Conservation (phyloP, 2,113 vertebrate genomes). For the Psilopsiagon aymara region DNA sequence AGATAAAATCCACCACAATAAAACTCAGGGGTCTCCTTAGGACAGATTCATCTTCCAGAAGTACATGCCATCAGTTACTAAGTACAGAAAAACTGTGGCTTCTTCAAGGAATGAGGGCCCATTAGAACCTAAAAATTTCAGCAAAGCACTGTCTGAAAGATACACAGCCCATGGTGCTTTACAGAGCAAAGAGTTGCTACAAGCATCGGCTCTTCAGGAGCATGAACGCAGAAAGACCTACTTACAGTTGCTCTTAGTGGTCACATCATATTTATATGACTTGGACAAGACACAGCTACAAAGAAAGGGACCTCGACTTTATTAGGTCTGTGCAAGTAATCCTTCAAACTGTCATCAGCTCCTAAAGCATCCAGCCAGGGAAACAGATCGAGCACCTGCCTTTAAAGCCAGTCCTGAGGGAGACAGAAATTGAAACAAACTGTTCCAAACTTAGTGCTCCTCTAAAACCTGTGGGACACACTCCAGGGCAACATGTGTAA, state of each 20-base stretch:
- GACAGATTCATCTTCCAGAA: background rate
- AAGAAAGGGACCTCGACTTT: background rate
- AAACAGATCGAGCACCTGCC: background rate
- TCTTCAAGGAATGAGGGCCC: background rate
- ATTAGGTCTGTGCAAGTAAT: background rate
- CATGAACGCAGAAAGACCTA: background rate
- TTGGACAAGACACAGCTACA: background rate
- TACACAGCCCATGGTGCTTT: background rate
- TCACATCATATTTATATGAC: background rate
- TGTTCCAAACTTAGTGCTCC: background rate
- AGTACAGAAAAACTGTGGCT: background rate
- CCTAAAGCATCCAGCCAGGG: background rate
- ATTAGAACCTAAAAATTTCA: background rate
- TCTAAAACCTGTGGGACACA: background rate
- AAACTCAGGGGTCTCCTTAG: background rate
- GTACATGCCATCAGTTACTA: background rate
- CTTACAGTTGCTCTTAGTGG: background rate
- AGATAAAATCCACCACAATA: background rate
- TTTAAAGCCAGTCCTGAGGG: background rate
- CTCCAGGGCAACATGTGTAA: background rate
- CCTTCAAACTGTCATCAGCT: background rate
- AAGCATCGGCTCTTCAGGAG: background rate
- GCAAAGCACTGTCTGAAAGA: background rate
- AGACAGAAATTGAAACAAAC: background rate
- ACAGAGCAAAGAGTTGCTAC: background rate